Evolutionary conservation across 2,113 vertebrate genomes (phyloP).

Genomic region (Petroica traversi): DNA sequence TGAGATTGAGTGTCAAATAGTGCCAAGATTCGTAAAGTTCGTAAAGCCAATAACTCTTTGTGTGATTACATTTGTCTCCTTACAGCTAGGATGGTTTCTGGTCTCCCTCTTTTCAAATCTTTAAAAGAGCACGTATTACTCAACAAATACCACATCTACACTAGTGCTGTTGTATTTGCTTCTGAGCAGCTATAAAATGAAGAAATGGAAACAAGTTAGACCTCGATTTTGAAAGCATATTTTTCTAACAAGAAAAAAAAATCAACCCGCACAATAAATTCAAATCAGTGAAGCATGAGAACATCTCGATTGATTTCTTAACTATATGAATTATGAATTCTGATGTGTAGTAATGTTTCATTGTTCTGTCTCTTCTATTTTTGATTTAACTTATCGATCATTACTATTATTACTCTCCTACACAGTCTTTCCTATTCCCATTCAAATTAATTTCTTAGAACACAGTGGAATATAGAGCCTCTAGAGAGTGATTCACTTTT

Average conservation of each 20-base stretch:
- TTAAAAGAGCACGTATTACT: constrained; percentile 30
- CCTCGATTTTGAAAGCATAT: not conserved
- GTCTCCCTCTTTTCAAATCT: not conserved
- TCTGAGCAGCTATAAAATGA: not conserved
- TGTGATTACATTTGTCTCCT: constrained; percentile 71
- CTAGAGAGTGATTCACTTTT: not conserved
- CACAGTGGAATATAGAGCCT: not conserved
- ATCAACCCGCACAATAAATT: not conserved
- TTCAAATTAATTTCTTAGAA: not conserved
- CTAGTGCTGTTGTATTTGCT: not conserved
- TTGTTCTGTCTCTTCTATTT: not conserved
- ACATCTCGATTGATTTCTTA: not conserved
- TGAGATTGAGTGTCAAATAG: constrained; percentile 74
- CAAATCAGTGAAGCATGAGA: not conserved
- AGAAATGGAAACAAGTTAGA: not conserved
- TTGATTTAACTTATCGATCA: not conserved
- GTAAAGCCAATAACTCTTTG: constrained; percentile 57
- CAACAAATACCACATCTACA: not conserved
- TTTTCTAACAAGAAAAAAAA: not conserved
- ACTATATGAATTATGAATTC: not conserved
- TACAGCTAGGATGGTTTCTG: constrained; percentile 41
- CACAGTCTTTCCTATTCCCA: not conserved
- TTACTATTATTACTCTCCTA: not conserved
- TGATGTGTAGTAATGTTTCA: not conserved
- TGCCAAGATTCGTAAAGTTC: constrained; percentile 66